phyloP scores from a whole-genome alignment of 2,113 vertebrate species.

The Sisor rabdophorus region DNA sequence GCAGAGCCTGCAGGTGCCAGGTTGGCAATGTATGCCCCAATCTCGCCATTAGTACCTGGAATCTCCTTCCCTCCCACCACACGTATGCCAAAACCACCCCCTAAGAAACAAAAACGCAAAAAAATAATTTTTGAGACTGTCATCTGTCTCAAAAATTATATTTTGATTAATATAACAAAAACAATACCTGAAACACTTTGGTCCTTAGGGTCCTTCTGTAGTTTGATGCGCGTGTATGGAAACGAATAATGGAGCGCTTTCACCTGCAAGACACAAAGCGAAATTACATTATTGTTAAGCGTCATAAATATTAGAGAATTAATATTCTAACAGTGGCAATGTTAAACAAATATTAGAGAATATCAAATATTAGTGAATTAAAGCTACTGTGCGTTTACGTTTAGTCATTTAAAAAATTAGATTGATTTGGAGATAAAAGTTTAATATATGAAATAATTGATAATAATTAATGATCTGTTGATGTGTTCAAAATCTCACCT shows the following conservation, averaged over 20 bases:
- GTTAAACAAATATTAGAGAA: too few species aligned
- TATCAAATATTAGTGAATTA: too few species aligned
- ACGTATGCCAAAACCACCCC: conserved; percentile 89
- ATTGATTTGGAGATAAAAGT: neutral
- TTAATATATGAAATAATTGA: neutral
- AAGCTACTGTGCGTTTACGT: too few species aligned
- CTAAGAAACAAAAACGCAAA: conserved; percentile 58
- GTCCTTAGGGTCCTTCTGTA: conserved; percentile 87
- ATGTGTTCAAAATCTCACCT: conserved; percentile 65
- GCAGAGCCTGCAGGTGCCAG: conserved; percentile 85
- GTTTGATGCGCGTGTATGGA: conserved; percentile 83
- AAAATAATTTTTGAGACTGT: too few species aligned
- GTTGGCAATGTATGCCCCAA: conserved; percentile 92
- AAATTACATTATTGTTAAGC: too few species aligned
- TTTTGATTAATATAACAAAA: too few species aligned
- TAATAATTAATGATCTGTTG: neutral
- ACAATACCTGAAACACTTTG: conserved; percentile 54
- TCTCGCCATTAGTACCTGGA: conserved; percentile 84
- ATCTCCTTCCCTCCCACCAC: conserved; percentile 96
- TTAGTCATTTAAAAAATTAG: neutral
- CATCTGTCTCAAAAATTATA: neutral
- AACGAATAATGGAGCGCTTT: conserved; percentile 86
- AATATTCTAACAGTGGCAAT: too few species aligned
- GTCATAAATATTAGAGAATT: neutral
- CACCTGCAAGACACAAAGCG: conserved; percentile 65